Base-by-base conservation (phyloP, 2,888 invertebrate species). In the Andrena trimmerana region DNA sequence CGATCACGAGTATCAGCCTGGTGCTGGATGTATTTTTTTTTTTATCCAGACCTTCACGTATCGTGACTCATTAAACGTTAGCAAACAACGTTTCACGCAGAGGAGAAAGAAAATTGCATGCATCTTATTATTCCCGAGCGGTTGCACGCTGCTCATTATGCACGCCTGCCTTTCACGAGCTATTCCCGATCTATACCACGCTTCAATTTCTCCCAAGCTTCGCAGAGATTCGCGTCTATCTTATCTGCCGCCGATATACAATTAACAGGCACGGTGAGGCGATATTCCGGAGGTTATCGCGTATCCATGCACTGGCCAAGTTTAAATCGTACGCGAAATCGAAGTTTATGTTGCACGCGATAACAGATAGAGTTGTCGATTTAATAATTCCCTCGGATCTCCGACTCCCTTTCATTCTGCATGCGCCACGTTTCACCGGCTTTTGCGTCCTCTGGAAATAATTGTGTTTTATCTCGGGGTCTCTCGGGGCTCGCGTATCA, bases 191-290 rank as follows among this genome's bases (percentile, higher is more conserved):
- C 31, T 10, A 42, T 42, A 10, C 29, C 27, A 13, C 20, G 50
- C 33, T 69, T 76, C 8, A n/a, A 50, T 52, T 4, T 20, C 24
- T 48, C 48, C 52, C 20, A 16, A 72, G 62, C 50, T 33, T 31
- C 33, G 68, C 59, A 59, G 73, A 62, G 67, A 57, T 78, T 83
- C 36, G 16, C 42, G 10, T 48, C 20, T 65, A 76, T 65, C 76
- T 84, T 88, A 87, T 87, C 88, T 81, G 29, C 10, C 52, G 24
- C 57, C 65, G 87, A 81, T 86, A 87, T 85, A 87, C 74, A 87
- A 88, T 87, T 87, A 84, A 78, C 74, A 60, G 50, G 50, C 68
- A 71, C 73, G 69, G 75, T 71, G 78, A 54, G 76, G 42, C 71
- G 74, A 81, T 83, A 76, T 73, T 74, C 29, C 67, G 57, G 66